Conservation (phyloP, 2,797 vertebrate species). For the Dendrocincla tyrannina region DNA sequence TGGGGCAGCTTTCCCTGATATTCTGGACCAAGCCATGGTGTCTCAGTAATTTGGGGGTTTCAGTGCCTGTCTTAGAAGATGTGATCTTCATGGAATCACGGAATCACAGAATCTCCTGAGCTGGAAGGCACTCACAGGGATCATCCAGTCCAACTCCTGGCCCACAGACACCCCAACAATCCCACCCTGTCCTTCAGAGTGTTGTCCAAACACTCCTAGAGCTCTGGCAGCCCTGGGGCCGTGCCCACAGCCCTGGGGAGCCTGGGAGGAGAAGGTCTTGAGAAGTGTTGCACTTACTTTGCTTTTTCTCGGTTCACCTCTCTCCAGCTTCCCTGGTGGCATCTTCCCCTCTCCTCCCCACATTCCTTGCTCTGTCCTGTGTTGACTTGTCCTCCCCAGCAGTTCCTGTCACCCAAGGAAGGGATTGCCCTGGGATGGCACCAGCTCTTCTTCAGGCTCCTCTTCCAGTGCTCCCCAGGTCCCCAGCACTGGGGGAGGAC, state of each 20-base stretch:
- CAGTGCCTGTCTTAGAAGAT: not conserved
- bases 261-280: not conserved
- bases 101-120: not conserved
- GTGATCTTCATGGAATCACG: not conserved
- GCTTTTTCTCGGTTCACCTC: not conserved
- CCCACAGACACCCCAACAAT: not conserved
- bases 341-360: not conserved
- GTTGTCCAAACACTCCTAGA: not conserved
- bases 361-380: not conserved
- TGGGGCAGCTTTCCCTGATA: fast-evolving
- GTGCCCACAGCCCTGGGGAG: not conserved
- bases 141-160: not conserved
- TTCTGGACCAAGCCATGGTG: fast-evolving
- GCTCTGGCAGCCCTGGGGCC: not conserved
- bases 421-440: not conserved
- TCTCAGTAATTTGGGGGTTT: not conserved
- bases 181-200: not conserved
- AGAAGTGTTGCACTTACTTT: not conserved
- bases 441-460: not conserved
- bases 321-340: not conserved
- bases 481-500: not conserved
- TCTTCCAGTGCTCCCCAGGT: not conserved
- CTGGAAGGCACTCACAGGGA: not conserved
- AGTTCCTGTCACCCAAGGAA: not conserved
- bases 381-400: fast-evolving